Evolutionary conservation across 2,113 vertebrate genomes (phyloP), one percentile per base, ranked within the genome.

Genomic region (Pica pica): DNA sequence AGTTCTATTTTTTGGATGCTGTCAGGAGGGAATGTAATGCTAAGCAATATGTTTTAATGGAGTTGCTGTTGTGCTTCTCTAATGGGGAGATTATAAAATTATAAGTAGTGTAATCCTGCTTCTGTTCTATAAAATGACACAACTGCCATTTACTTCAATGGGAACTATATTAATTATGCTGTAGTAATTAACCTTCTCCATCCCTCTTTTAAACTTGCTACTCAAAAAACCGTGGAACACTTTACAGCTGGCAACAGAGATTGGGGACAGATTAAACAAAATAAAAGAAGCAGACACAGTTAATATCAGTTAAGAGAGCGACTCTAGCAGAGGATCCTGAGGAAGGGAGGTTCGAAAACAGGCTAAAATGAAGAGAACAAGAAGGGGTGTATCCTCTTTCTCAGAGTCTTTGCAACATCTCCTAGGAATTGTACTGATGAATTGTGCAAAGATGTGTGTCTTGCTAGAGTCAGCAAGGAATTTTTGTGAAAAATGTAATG

Each of bases 61-160:
- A 94, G 41, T 91, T 90, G 52, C 18, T 90, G 63, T 91, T 96
- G 44, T 77, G 46, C 33, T 79, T 49, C 55, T 87, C 16, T 94
- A 97, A 93, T 86, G 60, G 83, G 46, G 26, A 94, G 93, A 96
- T 93, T 94, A 94, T 81, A 87, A 94, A 95, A 89, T 81, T 89
- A 93, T 90, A 96, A 95, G 91, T 90, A 93, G 73, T n/a, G 47
- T 80, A 92, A 79, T 86, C 64, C 75, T 95, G 28, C 18, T 50
- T 89, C 33, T 74, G 74, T 96, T 94, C 76, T 65, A 86, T 46
- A 59, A 93, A 95, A 90, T 88, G 28, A 90, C 65, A 91, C 87
- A 95, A 17, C 24, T 52, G 69, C 49, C 69, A 77, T 94, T 95
- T 93, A 83, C 69, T 93, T 91, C 53, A 61, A 11, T 27, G 37